Conservation (phyloP, 2,888 invertebrate species). For the Cryptus viduatorius region DNA sequence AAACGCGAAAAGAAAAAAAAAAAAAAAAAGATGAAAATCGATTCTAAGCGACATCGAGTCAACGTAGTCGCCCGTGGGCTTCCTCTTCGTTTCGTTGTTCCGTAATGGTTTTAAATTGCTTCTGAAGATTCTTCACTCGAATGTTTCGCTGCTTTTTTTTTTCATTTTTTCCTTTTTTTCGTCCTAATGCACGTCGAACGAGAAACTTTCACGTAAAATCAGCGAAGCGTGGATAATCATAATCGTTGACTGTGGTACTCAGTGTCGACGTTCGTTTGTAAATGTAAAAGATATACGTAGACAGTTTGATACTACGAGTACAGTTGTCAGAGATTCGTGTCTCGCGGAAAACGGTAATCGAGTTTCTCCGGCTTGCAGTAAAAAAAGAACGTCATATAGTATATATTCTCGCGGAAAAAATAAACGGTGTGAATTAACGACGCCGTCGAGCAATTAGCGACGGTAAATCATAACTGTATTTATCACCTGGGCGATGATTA, state of each 20-base stretch:
- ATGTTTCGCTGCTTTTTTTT: slow-evolving; percentile 25
- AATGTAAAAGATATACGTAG: not conserved
- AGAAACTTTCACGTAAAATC: slow-evolving; percentile 37
- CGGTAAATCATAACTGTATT: slow-evolving; percentile 30
- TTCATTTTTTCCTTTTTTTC: slow-evolving; percentile 1
- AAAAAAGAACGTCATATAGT: too few relatives aligned
- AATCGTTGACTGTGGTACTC: slow-evolving; percentile 9
- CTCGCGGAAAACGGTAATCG: slow-evolving; percentile 21
- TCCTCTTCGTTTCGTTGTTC: slow-evolving; percentile 28
- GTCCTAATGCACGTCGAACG: slow-evolving; percentile 9
- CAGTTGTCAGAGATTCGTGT: not conserved
- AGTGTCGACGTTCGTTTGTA: not conserved
- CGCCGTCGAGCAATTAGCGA: slow-evolving; percentile 33
- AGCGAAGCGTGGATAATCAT: slow-evolving; percentile 50
- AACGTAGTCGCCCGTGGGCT: slow-evolving; percentile 33
- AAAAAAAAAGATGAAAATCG: slow-evolving; percentile 53
- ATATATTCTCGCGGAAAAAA: slow-evolving; percentile 10
- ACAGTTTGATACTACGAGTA: not conserved
- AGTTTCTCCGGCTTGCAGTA: not conserved
- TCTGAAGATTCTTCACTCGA: slow-evolving; percentile 23
- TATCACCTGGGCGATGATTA: slow-evolving; percentile 41
- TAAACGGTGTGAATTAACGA: slow-evolving; percentile 20
- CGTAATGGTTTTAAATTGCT: slow-evolving; percentile 43
- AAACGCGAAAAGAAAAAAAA: slow-evolving; percentile 10
- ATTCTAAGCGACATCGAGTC: slow-evolving; percentile 39